phyloP scores from a whole-genome alignment of 2,888 invertebrate species.

The Limnephilus auricula region DNA sequence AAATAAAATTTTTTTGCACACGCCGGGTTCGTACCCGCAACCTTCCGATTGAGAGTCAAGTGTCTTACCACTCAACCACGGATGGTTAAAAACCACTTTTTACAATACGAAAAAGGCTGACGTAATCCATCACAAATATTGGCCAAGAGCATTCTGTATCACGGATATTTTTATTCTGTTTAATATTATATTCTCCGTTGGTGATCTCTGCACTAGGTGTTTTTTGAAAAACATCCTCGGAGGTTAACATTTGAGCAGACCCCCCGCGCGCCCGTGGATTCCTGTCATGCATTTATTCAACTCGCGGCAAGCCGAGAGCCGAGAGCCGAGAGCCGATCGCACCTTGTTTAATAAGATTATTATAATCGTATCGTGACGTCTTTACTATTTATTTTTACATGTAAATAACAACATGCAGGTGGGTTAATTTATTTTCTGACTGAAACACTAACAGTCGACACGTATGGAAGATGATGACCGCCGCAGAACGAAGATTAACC shows the following conservation, averaged over 20 bases:
- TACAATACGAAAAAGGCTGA: too few species aligned
- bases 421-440: background rate
- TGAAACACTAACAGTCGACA: background rate
- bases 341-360: constrained; percentile 2
- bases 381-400: background rate
- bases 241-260: background rate
- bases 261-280: background rate
- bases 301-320: background rate
- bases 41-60: too few species aligned
- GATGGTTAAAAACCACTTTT: too few species aligned
- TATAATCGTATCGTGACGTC: background rate
- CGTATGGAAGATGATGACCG: background rate
- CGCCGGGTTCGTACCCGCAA: too few species aligned
- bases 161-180: too few species aligned
- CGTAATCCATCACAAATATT: too few species aligned
- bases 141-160: too few species aligned
- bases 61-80: too few species aligned
- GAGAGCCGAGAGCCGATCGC: background rate
- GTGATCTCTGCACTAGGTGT: background rate
- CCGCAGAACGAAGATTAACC: background rate
- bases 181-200: background rate
- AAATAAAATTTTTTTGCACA: too few species aligned
- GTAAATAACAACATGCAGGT: background rate
- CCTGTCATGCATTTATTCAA: background rate
- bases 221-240: background rate